Conservation (phyloP, 30 jellyfish, hydroid and myxozoan genomes). For the Chrysaora quinquecirrha region DNA sequence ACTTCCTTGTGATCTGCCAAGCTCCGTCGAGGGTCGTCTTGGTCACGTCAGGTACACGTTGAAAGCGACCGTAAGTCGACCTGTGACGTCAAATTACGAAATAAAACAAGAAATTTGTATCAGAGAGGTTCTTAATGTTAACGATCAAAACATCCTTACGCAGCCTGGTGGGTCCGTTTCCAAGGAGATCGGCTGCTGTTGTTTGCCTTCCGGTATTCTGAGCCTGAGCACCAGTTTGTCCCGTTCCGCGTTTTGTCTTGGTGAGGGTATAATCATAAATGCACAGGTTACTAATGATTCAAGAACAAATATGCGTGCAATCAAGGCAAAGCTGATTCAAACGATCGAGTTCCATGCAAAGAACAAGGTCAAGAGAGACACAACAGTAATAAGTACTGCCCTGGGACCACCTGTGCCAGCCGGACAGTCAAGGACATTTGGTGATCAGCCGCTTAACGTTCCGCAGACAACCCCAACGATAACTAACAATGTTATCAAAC, state of each 20-base stretch:
- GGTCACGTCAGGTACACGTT: neutral
- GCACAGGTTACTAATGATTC: slow-evolving; percentile 20
- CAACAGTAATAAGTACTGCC: neutral
- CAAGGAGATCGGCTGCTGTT: slow-evolving; percentile 49
- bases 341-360: slow-evolving; percentile 13
- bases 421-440: slow-evolving; percentile 34
- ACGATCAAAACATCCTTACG: neutral
- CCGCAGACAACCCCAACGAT: slow-evolving; percentile 48
- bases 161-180: slow-evolving; percentile 42
- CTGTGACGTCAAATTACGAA: slow-evolving; percentile 24
- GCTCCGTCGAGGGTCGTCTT: slow-evolving; percentile 41
- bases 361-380: slow-evolving; percentile 8
- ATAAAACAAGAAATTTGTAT: slow-evolving; percentile 16
- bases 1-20: slow-evolving; percentile 45
- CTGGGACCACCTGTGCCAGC: slow-evolving; percentile 46
- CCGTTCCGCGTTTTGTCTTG: slow-evolving; percentile 40
- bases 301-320: slow-evolving; percentile 9
- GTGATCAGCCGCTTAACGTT: slow-evolving; percentile 30
- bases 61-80: neutral
- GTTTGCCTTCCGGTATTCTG: slow-evolving; percentile 26
- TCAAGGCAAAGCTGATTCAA: slow-evolving; percentile 31
- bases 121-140: neutral
- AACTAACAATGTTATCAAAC: slow-evolving; percentile 21
- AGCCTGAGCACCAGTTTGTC: slow-evolving; percentile 10
- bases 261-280: slow-evolving; percentile 1